Percentiles rank a stretch among this genome's conserved stretches.
Evolutionary conservation across 2,797 vertebrate species (phyloP).

Genomic region (Smutsia gigantea): DNA sequence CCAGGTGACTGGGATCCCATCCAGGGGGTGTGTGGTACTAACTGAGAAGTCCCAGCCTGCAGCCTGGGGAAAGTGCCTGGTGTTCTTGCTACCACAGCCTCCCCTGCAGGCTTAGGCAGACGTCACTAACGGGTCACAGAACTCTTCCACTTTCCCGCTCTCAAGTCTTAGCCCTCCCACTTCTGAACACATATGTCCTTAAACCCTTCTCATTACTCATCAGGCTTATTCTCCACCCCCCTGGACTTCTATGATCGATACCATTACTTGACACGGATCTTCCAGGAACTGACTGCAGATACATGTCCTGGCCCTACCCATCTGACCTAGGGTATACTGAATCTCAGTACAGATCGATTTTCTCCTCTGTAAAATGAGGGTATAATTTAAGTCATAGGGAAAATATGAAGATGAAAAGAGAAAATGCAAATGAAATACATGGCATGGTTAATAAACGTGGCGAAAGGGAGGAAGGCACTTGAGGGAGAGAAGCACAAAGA

Average conservation of each 20-base stretch:
- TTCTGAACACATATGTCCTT: not conserved
- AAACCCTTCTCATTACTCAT: not conserved
- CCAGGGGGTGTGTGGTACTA: rapidly evolving
- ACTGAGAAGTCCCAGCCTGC: not conserved
- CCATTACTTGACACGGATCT: not conserved
- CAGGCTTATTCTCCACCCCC: not conserved
- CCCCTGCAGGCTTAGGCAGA: not conserved
- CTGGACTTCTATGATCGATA: rapidly evolving
- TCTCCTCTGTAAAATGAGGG: not conserved
- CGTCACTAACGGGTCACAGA: not conserved
- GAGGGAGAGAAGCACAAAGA: not conserved
- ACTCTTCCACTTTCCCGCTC: not conserved
- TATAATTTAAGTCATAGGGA: not conserved
- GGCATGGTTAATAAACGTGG: not conserved
- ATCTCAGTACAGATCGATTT: not conserved
- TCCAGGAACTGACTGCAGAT: not conserved
- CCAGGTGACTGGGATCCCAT: not conserved
- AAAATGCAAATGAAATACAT: not conserved
- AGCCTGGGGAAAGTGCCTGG: no score
- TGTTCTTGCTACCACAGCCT: no score
- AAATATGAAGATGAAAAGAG: not conserved
- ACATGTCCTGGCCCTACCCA: not conserved
- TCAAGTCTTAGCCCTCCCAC: rapidly evolving
- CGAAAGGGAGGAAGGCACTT: not conserved
- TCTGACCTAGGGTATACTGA: not conserved